phyloP scores from a whole-genome alignment of 1,140 invertebrate species.

The Drosophila pseudoobscura region DNA sequence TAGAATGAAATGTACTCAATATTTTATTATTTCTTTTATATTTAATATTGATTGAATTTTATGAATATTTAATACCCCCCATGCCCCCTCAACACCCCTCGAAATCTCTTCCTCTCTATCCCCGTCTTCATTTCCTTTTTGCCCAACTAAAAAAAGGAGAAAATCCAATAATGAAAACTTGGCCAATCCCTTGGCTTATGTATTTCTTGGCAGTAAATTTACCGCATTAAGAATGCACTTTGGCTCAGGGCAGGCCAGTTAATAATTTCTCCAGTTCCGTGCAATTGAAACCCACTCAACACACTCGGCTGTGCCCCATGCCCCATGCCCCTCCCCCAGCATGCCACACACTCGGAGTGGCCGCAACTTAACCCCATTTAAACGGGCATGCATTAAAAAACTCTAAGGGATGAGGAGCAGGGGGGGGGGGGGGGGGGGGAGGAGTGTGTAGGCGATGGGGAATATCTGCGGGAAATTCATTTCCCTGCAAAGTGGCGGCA shows the following conservation, averaged over 20 bases:
- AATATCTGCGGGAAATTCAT: conserved; percentile 65
- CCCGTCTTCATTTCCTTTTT: too few species aligned
- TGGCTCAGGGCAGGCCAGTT: conserved; percentile 32
- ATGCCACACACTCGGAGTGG: conserved; percentile 23
- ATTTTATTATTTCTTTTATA: too few species aligned
- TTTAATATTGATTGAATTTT: too few species aligned
- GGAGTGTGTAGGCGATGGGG: not conserved
- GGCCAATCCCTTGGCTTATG: not conserved
- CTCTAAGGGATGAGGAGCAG: conserved; percentile 18
- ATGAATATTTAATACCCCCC: too few species aligned
- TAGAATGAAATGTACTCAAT: too few species aligned
- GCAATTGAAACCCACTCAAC: conserved; percentile 61
- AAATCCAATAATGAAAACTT: not conserved
- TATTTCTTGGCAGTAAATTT: conserved; percentile 41
- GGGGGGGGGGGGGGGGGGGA: not conserved
- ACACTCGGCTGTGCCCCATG: not conserved
- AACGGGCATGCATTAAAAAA: conserved; percentile 47
- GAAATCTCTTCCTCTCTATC: too few species aligned
- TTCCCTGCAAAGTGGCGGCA: conserved; percentile 61
- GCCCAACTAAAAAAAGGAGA: not conserved
- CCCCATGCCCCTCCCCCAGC: too few species aligned
- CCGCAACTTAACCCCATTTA: conserved; percentile 71
- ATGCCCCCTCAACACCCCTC: too few species aligned
- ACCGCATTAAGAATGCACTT: conserved; percentile 33
- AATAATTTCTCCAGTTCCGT: conserved; percentile 53